Evolutionary conservation across 2,113 vertebrate genomes (phyloP).

Genomic region (Felis catus): F.catus_Fca126_mat1.0 CM031418.1:140755501-140756000

Average conservation of each 20-base stretch:
- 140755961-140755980: rapidly evolving
- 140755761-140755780: rapidly evolving
- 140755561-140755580: rapidly evolving
- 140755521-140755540: no score
- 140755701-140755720: rapidly evolving
- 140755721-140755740: rapidly evolving
- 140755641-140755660: rapidly evolving
- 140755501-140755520: rapidly evolving
- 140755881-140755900: rapidly evolving
- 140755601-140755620: rapidly evolving
- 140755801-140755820: rapidly evolving
- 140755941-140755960: rapidly evolving
- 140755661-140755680: rapidly evolving
- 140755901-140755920: rapidly evolving
- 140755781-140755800: rapidly evolving
- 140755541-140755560: not conserved
- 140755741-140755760: rapidly evolving
- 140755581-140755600: not conserved
- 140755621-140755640: rapidly evolving
- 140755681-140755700: rapidly evolving
- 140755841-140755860: rapidly evolving
- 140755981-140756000: rapidly evolving
- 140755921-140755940: rapidly evolving
- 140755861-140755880: rapidly evolving
- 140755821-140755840: no score